Base-by-base conservation (phyloP, 2,888 invertebrate genomes). In the Eupithecia abbreviata region DNA sequence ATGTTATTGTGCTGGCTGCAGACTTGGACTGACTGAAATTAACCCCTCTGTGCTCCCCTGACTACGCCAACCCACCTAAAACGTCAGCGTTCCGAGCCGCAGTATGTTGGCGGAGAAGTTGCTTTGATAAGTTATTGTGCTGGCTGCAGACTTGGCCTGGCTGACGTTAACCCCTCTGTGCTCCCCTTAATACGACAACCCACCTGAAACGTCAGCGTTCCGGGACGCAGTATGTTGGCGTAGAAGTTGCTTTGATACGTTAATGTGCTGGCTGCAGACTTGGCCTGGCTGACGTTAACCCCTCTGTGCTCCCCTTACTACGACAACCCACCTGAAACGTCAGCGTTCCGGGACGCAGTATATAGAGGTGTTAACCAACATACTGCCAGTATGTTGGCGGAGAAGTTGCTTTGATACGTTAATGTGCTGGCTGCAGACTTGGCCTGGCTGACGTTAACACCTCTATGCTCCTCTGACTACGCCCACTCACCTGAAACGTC, bases 11-110 rank as follows among this genome's bases (percentile, higher is more conserved):
- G 76, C 93, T 93, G 2, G 84, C 77, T 0, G 86, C 84, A 2
- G 93, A 93, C 84, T 90, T 92, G 1, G 90, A 85, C 47, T 91
- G 90, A 78, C 93, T 93, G 15, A 93, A n/a, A 30, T 90, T 91
- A 0, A 49, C 47, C 47, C 6, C 1, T 15, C 51, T 51, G 4
- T 5, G 51, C 5, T 30, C 15, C 51, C 51, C 15, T 51, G 51
- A 51, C 51, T 51, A 51, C 15, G 51, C 15, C 51, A 13, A 73
- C 73, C 83, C 87, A 94, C 94, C 90, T 92, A 93, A 84, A 85
- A 93, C 71, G 93, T 55, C 79, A 86, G 82, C 2, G 92, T 88
- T 2, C 94, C 94, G 10, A 94, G 94, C 76, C 88, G 87, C 49
- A 5, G 94, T 77, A 81, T 30, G 30, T 92, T 92, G 77, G 86